These are phyloP conservation scores for Mesoclemmys tuberculata DNA, from an alignment of 2,113 vertebrate genomes.

Conservation along the genomic window DNA sequence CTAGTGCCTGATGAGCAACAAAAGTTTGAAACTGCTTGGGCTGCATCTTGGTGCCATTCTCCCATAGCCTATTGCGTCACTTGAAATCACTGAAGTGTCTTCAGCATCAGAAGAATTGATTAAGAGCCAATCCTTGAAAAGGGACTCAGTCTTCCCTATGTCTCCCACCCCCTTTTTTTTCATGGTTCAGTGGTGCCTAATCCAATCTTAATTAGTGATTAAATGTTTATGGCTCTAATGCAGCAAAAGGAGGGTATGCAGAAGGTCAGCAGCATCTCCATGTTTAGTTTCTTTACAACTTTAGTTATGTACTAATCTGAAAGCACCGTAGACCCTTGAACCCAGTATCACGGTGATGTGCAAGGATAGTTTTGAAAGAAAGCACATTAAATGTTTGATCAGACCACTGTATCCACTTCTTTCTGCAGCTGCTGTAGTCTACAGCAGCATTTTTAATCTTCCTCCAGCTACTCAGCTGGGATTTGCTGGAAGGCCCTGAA, in stretches of 20 bases:
- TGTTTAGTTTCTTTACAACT: conserved; percentile 45
- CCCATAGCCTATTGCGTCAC: not conserved
- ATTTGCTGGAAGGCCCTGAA: conserved; percentile 68
- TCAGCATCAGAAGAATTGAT: not conserved
- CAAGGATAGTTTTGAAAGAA: conserved; percentile 56
- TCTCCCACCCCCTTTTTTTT: too few species aligned
- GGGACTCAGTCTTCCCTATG: too few species aligned
- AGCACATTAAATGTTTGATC: conserved; percentile 55
- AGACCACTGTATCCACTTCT: conserved; percentile 43
- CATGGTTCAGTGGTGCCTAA: not conserved
- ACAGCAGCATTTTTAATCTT: conserved; percentile 40
- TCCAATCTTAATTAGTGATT: not conserved
- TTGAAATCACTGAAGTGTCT: not conserved
- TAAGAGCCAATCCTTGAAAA: too few species aligned
- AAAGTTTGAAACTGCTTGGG: not conserved
- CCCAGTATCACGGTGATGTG: conserved; percentile 44
- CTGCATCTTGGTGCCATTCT: not conserved
- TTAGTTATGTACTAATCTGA: not conserved
- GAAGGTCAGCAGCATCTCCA: not conserved
- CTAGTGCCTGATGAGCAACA: not conserved
- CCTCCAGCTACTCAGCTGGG: conserved; percentile 49
- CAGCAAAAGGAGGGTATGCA: not conserved
- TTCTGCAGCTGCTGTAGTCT: conserved; percentile 40
- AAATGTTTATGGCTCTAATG: not conserved
- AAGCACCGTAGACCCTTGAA: not conserved